Conservation (phyloP, 2,113 vertebrate genomes). For the Brienomyrus longianalis region DNA sequence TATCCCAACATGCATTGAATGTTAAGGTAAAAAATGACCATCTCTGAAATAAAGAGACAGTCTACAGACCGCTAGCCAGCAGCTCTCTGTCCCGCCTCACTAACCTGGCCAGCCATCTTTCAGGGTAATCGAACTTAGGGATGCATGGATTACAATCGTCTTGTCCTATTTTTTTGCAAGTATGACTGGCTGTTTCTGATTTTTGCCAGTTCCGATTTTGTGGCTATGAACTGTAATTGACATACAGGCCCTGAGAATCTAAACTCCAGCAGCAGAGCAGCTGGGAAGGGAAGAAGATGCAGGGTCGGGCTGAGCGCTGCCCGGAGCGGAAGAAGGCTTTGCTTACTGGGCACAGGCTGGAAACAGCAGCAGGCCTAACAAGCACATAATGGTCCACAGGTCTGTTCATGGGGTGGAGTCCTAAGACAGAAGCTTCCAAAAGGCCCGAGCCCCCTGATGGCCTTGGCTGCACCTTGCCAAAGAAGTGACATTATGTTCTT, state of each 20-base stretch:
- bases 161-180: too few species aligned
- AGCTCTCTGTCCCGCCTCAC: background rate
- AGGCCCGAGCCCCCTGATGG: background rate
- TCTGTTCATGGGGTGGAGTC: background rate
- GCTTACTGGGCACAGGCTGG: background rate
- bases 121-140: too few species aligned
- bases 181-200: too few species aligned
- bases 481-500: background rate
- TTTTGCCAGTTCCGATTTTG: too few species aligned
- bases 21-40: background rate
- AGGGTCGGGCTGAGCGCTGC: background rate
- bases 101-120: too few species aligned
- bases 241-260: background rate
- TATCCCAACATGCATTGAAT: background rate
- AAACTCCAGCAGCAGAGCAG: background rate
- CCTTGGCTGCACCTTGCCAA: background rate
- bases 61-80: background rate
- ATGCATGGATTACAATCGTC: too few species aligned
- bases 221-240: too few species aligned
- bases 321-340: background rate
- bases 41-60: background rate
- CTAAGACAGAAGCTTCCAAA: background rate
- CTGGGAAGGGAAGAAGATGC: background rate
- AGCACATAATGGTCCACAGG: background rate
- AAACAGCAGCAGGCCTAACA: background rate